Evolutionary conservation across 2,888 invertebrate genomes (phyloP).

Genomic region (Microctonus aethiopoides): DNA sequence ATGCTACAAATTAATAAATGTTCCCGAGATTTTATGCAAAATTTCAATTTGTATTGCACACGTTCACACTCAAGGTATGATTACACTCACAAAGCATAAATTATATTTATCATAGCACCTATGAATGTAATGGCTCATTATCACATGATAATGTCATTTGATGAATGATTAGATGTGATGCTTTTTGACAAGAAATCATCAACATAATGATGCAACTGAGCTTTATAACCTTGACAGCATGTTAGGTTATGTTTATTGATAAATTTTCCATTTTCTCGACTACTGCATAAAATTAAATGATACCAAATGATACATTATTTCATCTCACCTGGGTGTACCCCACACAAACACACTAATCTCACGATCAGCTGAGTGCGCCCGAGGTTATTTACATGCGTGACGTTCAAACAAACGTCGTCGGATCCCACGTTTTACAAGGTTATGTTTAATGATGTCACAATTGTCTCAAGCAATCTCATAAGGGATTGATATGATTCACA

Average conservation of each 20-base stretch:
- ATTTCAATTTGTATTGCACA: too few relatives aligned
- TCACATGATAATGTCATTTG: too few relatives aligned
- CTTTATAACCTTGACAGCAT: not conserved
- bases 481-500: not conserved
- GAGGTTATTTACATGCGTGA: slow-evolving; percentile 2
- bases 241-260: not conserved
- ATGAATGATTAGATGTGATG: too few relatives aligned
- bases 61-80: too few relatives aligned
- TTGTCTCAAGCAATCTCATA: slow-evolving; percentile 1
- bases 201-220: too few relatives aligned
- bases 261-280: not conserved
- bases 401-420: not conserved
- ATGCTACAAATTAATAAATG: too few relatives aligned
- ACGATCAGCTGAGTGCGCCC: slow-evolving; percentile 7
- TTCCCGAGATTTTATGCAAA: too few relatives aligned
- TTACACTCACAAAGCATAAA: too few relatives aligned
- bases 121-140: too few relatives aligned
- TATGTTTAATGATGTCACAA: not conserved
- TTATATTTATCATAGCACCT: too few relatives aligned
- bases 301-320: not conserved
- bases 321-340: slow-evolving; percentile 7
- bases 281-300: not conserved
- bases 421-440: not conserved
- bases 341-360: not conserved
- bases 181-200: too few relatives aligned